Evolutionary conservation across 2,797 vertebrate species (phyloP), one percentile per base, ranked within the genome.

Genomic region (Psittacula echo): DNA sequence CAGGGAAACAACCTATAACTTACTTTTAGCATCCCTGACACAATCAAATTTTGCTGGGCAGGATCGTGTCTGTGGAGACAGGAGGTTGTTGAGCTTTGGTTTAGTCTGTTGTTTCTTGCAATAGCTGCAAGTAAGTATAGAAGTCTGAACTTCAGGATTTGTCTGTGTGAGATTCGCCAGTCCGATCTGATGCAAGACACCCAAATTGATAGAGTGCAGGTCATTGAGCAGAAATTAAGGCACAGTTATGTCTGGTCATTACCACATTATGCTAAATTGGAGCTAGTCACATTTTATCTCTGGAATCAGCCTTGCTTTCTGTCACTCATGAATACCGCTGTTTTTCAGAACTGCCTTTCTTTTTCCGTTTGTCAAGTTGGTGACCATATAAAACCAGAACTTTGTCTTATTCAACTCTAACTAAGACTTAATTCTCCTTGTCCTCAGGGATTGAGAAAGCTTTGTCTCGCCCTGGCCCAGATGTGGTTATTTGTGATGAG

Each of bases 401-500:
- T 85, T 77, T 27, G 29, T 32, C 18, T 74, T 66, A 24, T 1
- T 72, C 18, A 32, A 34, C 68, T 88, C 67, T 66, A 47, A 84
- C 51, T 81, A 66, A 86, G 21, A 7, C 65, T 37, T 83, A 2
- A 51, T 37, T 5, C 85, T 62, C 68, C 58, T 94, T 95, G 89
- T 93, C 89, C 80, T 70, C 86, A 99, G 99, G 98, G 84, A 99
- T 99, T 71, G 99, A 99, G 97, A 99, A 99, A 92, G 98, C 99
- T 60, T 98, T 99, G 85, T 98, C 98, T 5, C 98, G 98, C n/a
- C 99, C 99, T 3, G 99, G 99, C 29, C 99, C 99, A 7, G 99
- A 99, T 34, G 99, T 99, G 84, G 99, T 99, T 80, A 99, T 99
- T 88, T 99, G 99, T 93, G 99, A 99, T 9, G 99, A 99, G 96